Evolutionary conservation across 2,888 invertebrate genomes (phyloP).

Genomic region (Galerucella calmariensis): DNA sequence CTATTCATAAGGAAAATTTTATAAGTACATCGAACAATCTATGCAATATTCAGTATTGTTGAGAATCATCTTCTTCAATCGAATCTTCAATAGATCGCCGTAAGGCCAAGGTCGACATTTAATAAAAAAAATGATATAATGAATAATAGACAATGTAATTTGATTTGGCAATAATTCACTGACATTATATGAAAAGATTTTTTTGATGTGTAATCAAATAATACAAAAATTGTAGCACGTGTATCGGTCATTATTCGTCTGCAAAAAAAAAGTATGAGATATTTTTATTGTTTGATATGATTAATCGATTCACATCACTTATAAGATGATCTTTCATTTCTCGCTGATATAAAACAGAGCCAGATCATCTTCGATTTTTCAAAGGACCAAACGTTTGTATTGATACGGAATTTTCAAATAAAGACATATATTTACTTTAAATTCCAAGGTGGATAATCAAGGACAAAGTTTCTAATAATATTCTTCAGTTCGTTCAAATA

Average conservation of each 20-base stretch:
- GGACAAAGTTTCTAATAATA: not conserved
- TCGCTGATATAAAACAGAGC: no score
- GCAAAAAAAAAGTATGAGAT: not conserved
- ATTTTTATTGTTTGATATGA: not conserved
- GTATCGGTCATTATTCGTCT: not conserved
- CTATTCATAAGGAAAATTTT: not conserved
- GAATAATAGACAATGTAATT: constrained; percentile 13
- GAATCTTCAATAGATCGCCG: constrained; percentile 1
- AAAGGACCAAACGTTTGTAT: not conserved
- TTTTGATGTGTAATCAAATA: constrained; percentile 5
- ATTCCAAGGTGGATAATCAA: not conserved
- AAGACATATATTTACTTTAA: not conserved
- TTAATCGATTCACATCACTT: not conserved
- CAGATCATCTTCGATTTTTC: not conserved
- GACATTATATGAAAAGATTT: not conserved
- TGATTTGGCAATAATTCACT: constrained; percentile 7
- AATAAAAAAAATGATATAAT: constrained; percentile 12
- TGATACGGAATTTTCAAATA: not conserved
- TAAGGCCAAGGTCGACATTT: constrained; percentile 6
- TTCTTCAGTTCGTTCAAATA: not conserved
- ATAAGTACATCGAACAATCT: not conserved
- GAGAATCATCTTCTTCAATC: not conserved
- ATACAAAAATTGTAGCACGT: not conserved
- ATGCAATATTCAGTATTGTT: not conserved
- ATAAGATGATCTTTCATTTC: no score